Evolutionary conservation across 30 jellyfish, hydroid and myxozoan species (phyloP).

Genomic region (Hydra vulgaris): DNA sequence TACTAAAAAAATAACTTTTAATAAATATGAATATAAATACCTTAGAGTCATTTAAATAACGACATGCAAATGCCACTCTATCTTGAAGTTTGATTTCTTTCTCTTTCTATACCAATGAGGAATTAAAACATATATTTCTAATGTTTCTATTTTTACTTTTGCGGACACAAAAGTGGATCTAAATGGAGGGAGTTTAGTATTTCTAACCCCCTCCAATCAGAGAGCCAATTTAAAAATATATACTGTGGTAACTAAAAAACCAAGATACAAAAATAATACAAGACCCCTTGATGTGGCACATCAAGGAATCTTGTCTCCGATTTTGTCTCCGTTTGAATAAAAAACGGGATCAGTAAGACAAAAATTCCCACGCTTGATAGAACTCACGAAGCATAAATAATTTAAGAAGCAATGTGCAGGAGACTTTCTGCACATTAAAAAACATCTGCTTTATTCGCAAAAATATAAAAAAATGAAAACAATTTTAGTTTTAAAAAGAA

Average conservation of each 20-base stretch:
- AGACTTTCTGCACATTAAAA: background rate
- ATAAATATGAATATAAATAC: constrained; percentile 4
- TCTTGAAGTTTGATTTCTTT: constrained; percentile 67
- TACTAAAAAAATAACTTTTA: background rate
- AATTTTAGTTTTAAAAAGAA: too few species aligned
- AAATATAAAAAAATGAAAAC: too few species aligned
- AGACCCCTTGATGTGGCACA: background rate
- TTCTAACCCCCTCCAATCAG: too few species aligned
- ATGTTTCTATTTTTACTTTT: too few species aligned
- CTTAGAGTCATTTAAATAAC: constrained; percentile 66
- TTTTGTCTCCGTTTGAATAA: too few species aligned
- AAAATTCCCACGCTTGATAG: background rate
- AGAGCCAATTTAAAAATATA: too few species aligned
- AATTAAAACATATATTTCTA: background rate
- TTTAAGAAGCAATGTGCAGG: background rate
- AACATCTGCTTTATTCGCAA: background rate
- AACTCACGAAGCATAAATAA: background rate
- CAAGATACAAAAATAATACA: too few species aligned
- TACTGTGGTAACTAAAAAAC: too few species aligned
- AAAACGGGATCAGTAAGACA: background rate
- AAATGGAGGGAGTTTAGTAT: too few species aligned
- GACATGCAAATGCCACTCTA: constrained; percentile 87
- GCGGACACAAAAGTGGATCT: too few species aligned
- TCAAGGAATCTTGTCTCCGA: too few species aligned
- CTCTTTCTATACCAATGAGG: constrained; percentile 40